Conservation (phyloP, 2,888 invertebrate species). For the Glaucopsyche alexis region DNA sequence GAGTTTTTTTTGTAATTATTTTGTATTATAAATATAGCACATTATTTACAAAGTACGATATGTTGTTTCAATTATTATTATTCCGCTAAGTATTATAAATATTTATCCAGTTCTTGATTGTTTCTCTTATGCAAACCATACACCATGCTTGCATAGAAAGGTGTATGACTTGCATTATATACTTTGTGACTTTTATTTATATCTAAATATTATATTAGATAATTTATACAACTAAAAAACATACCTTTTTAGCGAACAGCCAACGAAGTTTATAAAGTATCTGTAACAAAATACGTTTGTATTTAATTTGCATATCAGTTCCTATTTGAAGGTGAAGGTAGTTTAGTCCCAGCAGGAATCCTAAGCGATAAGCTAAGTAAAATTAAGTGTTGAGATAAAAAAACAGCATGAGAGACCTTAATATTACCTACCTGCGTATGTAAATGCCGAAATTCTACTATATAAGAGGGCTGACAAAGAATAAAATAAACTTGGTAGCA, state of each 20-base stretch:
- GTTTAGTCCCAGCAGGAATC: constrained; percentile 22
- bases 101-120: neutral
- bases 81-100: neutral
- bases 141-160: no score
- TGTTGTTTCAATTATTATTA: constrained; percentile 45
- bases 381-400: constrained; percentile 2
- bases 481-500: neutral
- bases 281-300: neutral
- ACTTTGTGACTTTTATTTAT: no score
- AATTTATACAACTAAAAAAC: neutral
- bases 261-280: neutral
- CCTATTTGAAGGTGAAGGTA: neutral
- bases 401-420: constrained; percentile 1
- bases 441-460: neutral
- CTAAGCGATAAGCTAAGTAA: constrained; percentile 24
- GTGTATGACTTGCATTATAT: no score
- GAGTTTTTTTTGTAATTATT: constrained; percentile 77
- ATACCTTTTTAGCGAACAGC: neutral
- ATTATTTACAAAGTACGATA: constrained; percentile 73
- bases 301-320: constrained; percentile 7
- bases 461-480: neutral
- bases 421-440: neutral
- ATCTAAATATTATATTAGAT: no score
- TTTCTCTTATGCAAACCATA: no score
- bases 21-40: constrained; percentile 80